Evolutionary conservation across 2,888 invertebrate genomes (phyloP).

Genomic region (Azorinus chamasolen): DNA sequence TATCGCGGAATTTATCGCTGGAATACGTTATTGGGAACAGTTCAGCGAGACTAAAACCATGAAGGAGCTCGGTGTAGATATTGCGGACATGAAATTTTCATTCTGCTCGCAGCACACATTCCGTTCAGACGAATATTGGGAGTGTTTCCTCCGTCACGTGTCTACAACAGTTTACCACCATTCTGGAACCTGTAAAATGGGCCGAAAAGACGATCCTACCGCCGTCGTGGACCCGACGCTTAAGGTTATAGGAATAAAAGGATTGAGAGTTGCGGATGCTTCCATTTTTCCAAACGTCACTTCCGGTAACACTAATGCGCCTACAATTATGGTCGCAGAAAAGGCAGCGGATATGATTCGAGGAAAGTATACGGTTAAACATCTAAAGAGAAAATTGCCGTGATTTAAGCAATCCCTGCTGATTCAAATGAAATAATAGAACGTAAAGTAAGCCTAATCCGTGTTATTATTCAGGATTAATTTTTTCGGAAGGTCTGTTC

Average conservation of each 20-base stretch:
- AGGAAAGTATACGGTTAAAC: constrained; percentile 5
- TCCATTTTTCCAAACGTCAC: constrained; percentile 56
- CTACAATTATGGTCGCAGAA: constrained; percentile 48
- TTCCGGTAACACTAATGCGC: constrained; percentile 56
- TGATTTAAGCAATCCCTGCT: not conserved
- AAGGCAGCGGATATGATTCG: constrained; percentile 25
- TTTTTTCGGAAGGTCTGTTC: too few species aligned
- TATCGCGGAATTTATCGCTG: constrained; percentile 83
- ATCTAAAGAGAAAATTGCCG: not conserved
- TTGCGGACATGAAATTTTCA: constrained; percentile 34
- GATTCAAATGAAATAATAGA: too few species aligned
- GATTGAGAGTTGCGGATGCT: constrained; percentile 46
- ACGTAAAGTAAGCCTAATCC: too few species aligned
- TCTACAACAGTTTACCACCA: constrained; percentile 88
- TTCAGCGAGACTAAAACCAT: constrained; percentile 45
- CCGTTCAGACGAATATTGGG: constrained; percentile 63
- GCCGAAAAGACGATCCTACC: constrained; percentile 85
- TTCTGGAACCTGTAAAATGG: constrained; percentile 92
- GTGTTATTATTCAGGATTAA: too few species aligned
- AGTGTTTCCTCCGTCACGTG: constrained; percentile 43
- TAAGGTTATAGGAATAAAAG: constrained; percentile 48
- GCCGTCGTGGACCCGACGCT: constrained; percentile 90
- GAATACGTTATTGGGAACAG: constrained; percentile 45
- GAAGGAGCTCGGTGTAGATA: constrained; percentile 43
- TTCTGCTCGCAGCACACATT: constrained; percentile 46